These are phyloP conservation scores for Petrolisthes manimaculis DNA, from an alignment of 2,888 invertebrate genomes.

Conservation along the genomic window DNA sequence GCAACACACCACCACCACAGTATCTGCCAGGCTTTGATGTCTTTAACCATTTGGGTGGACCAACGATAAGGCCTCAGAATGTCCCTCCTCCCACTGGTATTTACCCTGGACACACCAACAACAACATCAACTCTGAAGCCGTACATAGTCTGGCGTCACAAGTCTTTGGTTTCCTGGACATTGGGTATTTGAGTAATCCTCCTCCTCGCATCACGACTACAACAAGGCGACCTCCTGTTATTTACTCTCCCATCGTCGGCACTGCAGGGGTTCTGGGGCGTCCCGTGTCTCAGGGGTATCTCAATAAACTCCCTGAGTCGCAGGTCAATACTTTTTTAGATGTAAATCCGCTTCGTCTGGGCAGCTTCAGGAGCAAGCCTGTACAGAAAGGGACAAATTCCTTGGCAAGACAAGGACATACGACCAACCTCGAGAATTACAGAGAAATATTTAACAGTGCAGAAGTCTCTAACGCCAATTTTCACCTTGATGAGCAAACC, in stretches of 20 bases:
- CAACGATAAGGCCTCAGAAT: too few species aligned
- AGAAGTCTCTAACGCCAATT: too few species aligned
- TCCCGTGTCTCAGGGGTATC: slow-evolving; percentile 12
- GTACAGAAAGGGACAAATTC: not conserved
- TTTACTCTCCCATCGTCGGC: slow-evolving; percentile 3
- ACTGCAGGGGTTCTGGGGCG: slow-evolving; percentile 24
- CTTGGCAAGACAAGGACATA: not conserved
- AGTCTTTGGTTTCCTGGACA: slow-evolving; percentile 20
- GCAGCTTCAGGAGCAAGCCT: not conserved
- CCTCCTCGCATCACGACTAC: not conserved
- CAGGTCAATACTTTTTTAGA: slow-evolving; percentile 18
- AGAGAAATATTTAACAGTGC: too few species aligned
- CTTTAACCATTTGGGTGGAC: too few species aligned
- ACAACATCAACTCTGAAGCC: not conserved
- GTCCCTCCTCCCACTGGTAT: too few species aligned
- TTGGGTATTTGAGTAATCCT: not conserved
- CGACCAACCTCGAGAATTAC: not conserved
- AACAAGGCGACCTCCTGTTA: slow-evolving; percentile 6
- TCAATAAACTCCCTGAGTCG: not conserved
- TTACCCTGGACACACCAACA: too few species aligned
- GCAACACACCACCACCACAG: too few species aligned
- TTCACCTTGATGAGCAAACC: too few species aligned
- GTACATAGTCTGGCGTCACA: not conserved
- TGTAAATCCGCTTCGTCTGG: slow-evolving; percentile 7
- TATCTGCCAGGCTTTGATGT: too few species aligned